phyloP scores from a whole-genome alignment of 2,888 invertebrate genomes.

The Nesidiocoris tenuis region DNA sequence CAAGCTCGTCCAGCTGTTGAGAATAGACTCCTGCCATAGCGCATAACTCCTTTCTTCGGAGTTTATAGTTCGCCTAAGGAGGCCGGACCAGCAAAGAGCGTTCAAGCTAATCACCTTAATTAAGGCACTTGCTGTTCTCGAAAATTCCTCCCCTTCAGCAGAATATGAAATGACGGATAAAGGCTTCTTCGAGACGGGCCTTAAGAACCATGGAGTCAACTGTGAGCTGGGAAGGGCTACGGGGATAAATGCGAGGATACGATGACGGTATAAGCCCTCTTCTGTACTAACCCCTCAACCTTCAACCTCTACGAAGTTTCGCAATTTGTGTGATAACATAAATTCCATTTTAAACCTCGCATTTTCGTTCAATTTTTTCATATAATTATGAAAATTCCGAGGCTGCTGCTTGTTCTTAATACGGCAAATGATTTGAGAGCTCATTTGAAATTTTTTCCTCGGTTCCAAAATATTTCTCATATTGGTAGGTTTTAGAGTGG shows the following conservation, averaged over 20 bases:
- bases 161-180: conserved; percentile 21
- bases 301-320: no score
- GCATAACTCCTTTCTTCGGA: not conserved
- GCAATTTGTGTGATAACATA: no score
- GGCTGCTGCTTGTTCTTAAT: no score
- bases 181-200: not conserved
- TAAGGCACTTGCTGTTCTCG: conserved; percentile 28
- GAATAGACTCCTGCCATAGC: not conserved
- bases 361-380: no score
- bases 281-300: no score
- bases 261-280: not conserved
- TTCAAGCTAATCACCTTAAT: conserved; percentile 19
- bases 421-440: no score
- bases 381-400: no score
- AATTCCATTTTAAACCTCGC: no score
- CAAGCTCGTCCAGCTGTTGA: not conserved
- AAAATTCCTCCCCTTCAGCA: not conserved
- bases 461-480: no score
- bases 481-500: no score
- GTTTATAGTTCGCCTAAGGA: not conserved
- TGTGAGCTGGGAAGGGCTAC: no score
- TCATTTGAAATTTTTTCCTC: no score
- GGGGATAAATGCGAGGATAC: not conserved
- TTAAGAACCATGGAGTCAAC: not conserved
- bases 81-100: not conserved